These are phyloP conservation scores for Stenolophus ochropezus DNA, from an alignment of 2,888 invertebrate species.

Conservation along the genomic window DNA sequence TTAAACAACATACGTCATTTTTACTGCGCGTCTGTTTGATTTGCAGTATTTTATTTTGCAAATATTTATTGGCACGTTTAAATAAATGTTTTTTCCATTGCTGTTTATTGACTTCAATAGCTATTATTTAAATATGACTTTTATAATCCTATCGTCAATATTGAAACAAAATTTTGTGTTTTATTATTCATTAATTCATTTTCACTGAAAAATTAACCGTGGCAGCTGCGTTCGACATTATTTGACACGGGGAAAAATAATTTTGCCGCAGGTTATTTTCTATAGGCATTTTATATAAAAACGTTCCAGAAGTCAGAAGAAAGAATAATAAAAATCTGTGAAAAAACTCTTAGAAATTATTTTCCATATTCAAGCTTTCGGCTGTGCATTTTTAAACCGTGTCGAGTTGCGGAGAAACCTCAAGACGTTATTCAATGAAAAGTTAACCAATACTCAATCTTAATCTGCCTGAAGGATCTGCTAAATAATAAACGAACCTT, in stretches of 20 bases:
- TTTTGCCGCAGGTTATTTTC: neutral
- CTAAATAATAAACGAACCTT: conserved; percentile 53
- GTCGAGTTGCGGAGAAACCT: neutral
- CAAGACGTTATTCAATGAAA: conserved; percentile 50
- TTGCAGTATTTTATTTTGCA: neutral
- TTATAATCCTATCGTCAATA: neutral
- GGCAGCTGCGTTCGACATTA: neutral
- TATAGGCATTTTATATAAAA: no score
- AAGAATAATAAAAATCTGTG: no score
- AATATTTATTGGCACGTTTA: conserved; percentile 26
- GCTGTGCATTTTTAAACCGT: neutral
- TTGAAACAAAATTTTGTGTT: neutral
- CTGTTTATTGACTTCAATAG: neutral
- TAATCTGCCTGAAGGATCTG: conserved; percentile 41
- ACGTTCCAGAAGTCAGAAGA: no score
- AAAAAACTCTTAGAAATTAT: no score
- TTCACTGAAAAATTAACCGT: neutral
- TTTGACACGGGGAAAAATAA: neutral
- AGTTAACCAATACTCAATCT: conserved; percentile 49
- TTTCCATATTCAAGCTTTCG: neutral
- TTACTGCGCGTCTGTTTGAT: neutral
- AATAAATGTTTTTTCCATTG: neutral
- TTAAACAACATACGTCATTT: conserved; percentile 10
- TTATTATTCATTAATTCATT: neutral
- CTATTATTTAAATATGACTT: neutral